A percentile compares a stretch with the other conserved stretches of the same genome.
Evolutionary conservation across 1,140 invertebrate genomes (phyloP).

Genomic region (Meloidogyne exigua): DNA sequence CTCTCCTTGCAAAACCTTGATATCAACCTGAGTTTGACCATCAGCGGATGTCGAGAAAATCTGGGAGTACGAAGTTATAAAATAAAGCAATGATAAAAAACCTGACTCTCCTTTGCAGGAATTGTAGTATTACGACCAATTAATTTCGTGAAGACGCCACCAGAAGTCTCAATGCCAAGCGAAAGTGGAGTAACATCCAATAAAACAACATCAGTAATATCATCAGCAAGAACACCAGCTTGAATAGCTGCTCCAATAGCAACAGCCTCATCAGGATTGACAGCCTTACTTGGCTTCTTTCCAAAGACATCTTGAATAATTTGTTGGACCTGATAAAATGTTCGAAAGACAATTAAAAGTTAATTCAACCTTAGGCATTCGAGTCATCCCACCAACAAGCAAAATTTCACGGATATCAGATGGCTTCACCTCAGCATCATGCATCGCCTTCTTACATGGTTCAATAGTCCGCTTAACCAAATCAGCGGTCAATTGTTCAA

Average conservation of each 20-base stretch:
- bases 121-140: constrained; percentile 94
- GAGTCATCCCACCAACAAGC: constrained; percentile 95
- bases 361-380: constrained; percentile 81
- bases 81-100: constrained; percentile 48
- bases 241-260: constrained; percentile 95
- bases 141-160: constrained; percentile 90
- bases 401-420: constrained; percentile 94
- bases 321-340: constrained; percentile 79
- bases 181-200: constrained; percentile 95
- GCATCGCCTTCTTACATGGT: constrained; percentile 88
- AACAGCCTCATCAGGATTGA: constrained; percentile 96
- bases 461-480: constrained; percentile 90
- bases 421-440: constrained; percentile 90
- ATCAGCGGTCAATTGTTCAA: constrained; percentile 86
- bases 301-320: constrained; percentile 96
- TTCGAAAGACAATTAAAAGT: neutral
- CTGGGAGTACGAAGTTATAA: constrained; percentile 49
- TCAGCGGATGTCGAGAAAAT: constrained; percentile 92
- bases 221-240: constrained; percentile 88
- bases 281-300: constrained; percentile 80
- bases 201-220: constrained; percentile 89
- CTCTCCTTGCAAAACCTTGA: constrained; percentile 92
- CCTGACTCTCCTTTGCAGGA: constrained; percentile 94
- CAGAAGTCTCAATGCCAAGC: constrained; percentile 86
- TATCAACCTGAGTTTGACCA: constrained; percentile 90